Base-by-base conservation (phyloP, 2,113 vertebrate species). In the Gulo gulo region DNA sequence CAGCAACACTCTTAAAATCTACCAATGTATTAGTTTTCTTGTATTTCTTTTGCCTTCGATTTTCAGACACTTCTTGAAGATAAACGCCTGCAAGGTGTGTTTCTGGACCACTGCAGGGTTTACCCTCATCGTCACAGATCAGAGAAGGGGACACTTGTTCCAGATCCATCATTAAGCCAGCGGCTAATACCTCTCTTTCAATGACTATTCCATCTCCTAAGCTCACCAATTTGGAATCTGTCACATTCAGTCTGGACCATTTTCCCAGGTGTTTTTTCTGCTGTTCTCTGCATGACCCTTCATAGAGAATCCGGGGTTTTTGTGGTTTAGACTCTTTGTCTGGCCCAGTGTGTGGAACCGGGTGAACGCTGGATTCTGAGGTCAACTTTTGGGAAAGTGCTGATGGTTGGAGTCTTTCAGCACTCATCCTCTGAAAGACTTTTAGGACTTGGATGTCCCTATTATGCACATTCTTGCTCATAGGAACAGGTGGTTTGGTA, bases 271-370 rank as follows among this genome's bases (percentile, higher is more conserved):
- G 93, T 83, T 98, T 97, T 90, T 95, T 96, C 5, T 97, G 82
- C 65, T 94, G 83, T 98, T 99, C 81, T 98, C 98, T 15, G 8
- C n/a, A 55, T 93, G 96, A 90, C 97, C 98, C 5, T 91, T 98
- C 98, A 98, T 97, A 99, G 55, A 98, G 36, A 47, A 97, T 99
- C 39, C 98, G 99, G 94, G 97, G 97, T 73, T 99, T 99, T 96
- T 99, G 99, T 98, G 92, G 95, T 97, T 99, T 99, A 16, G 99
- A 99, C 21, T 99, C 99, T 0, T 99, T 99, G 94, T 99, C 99
- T 16, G 99, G 99, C 97, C 99, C 99, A 80, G 98, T 9, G 1
- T 36, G 98, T 67, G 96, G 36, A 26, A 98, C 89, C 82, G 97
- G 71, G 1, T 98, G 98, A 93, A 97, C 97, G 79, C 98, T 98